phyloP scores from a whole-genome alignment of 2,888 invertebrate genomes.

The Drosophila subsilvestris region DNA sequence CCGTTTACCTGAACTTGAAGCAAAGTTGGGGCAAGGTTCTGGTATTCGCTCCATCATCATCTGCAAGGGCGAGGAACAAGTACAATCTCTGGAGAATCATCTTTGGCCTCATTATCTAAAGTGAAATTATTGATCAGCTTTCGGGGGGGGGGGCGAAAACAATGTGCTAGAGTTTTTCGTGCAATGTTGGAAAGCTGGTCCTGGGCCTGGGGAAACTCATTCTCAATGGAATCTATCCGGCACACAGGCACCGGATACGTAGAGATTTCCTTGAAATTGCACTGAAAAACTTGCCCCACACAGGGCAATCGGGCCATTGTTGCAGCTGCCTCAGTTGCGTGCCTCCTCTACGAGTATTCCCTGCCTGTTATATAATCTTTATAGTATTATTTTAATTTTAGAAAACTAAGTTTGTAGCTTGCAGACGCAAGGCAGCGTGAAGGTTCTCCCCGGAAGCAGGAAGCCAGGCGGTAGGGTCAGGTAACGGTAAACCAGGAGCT shows the following conservation, averaged over 20 bases:
- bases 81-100: conserved; percentile 19
- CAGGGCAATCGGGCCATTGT: neutral
- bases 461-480: conserved; percentile 24
- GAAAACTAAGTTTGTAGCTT: conserved; percentile 62
- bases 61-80: neutral
- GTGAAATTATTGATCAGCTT: conserved; percentile 39
- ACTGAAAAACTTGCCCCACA: neutral
- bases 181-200: neutral
- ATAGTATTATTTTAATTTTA: conserved; percentile 78
- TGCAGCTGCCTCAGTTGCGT: conserved; percentile 20
- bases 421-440: conserved; percentile 22
- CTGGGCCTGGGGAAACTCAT: neutral
- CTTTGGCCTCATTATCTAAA: conserved; percentile 31
- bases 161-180: conserved; percentile 6
- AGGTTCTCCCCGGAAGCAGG: conserved; percentile 21
- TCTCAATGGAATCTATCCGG: conserved; percentile 16
- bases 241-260: neutral
- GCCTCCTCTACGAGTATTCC: conserved; percentile 16
- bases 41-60: conserved; percentile 8
- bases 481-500: conserved; percentile 40
- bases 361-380: conserved; percentile 65
- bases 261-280: conserved; percentile 16
- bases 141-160: conserved; percentile 2
- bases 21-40: conserved; percentile 15
- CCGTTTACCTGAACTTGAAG: conserved; percentile 14